Conservation (phyloP, 2,888 invertebrate genomes). For the Ischnura elegans region DNA sequence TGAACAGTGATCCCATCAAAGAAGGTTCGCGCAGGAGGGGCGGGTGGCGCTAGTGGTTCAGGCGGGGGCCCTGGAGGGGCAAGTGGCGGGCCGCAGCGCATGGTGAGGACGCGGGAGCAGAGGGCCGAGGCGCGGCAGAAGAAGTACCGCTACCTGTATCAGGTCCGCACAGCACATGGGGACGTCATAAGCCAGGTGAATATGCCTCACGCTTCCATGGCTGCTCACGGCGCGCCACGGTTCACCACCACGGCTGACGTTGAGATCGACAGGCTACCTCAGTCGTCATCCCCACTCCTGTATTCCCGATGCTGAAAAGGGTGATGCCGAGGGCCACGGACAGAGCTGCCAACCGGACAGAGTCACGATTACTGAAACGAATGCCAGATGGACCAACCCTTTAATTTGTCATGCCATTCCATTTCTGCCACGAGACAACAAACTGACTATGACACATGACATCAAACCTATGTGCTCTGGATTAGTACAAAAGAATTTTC, state of each 20-base stretch:
- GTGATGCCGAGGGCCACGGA: not conserved
- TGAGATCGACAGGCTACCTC: constrained; percentile 61
- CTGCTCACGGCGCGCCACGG: constrained; percentile 25
- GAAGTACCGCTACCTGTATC: constrained; percentile 95
- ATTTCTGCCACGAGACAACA: not conserved
- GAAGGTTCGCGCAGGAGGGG: constrained; percentile 75
- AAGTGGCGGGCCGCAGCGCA: constrained; percentile 76
- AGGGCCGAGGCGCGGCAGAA: constrained; percentile 92
- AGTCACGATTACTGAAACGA: not conserved
- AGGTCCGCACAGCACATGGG: constrained; percentile 92
- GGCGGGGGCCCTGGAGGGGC: constrained; percentile 70
- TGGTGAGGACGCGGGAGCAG: constrained; percentile 85
- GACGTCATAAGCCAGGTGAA: constrained; percentile 93
- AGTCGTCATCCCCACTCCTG: constrained; percentile 63
- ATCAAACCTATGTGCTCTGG: not conserved
- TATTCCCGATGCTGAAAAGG: constrained; percentile 38
- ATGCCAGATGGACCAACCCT: constrained; percentile 15
- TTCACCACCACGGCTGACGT: constrained; percentile 56
- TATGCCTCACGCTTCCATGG: constrained; percentile 68
- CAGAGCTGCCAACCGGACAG: not conserved
- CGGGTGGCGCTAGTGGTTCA: constrained; percentile 73
- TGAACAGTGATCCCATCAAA: constrained; percentile 78
- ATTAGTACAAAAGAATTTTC: not conserved
- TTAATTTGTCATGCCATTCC: constrained; percentile 2
- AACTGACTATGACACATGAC: constrained; percentile 48